Conservation (phyloP, 2,888 invertebrate genomes). For the Aphidoletes aphidimyza region DNA sequence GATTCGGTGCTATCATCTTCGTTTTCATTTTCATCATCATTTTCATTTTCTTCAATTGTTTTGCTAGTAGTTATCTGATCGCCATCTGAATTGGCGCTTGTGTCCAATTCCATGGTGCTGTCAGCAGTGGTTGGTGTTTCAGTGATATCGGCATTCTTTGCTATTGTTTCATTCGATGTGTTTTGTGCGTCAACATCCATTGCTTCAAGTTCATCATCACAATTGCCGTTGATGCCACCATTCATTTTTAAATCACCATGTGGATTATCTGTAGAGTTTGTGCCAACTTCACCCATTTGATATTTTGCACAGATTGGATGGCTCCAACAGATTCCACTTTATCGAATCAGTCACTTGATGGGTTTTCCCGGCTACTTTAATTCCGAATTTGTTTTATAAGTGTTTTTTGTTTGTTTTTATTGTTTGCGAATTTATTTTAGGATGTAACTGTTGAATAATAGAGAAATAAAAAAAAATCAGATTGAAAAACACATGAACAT, state of each 20-base stretch:
- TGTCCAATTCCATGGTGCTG: conserved; percentile 44
- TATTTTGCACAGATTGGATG: background rate
- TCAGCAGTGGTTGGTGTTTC: conserved; percentile 56
- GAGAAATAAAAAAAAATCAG: too few species aligned
- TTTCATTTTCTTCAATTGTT: background rate
- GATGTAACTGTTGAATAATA: too few species aligned
- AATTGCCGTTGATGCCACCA: conserved; percentile 61
- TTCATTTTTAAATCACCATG: conserved; percentile 61
- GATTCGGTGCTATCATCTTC: background rate
- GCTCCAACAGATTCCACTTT: background rate
- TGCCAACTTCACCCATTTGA: conserved; percentile 60
- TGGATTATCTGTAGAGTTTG: conserved; percentile 60
- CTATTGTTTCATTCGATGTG: conserved; percentile 41
- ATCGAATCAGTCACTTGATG: too few species aligned
- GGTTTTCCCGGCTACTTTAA: too few species aligned
- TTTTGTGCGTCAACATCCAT: conserved; percentile 59
- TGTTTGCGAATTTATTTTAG: too few species aligned
- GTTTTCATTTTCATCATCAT: background rate
- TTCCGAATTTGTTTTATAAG: too few species aligned
- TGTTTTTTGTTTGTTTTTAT: too few species aligned
- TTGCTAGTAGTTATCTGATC: background rate
- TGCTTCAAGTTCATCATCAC: conserved; percentile 58
- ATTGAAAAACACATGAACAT: too few species aligned
- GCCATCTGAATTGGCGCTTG: background rate
- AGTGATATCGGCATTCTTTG: conserved; percentile 20